phyloP scores from a whole-genome alignment of 2,888 invertebrate species.

The Ganaspis brasiliensis region DNA sequence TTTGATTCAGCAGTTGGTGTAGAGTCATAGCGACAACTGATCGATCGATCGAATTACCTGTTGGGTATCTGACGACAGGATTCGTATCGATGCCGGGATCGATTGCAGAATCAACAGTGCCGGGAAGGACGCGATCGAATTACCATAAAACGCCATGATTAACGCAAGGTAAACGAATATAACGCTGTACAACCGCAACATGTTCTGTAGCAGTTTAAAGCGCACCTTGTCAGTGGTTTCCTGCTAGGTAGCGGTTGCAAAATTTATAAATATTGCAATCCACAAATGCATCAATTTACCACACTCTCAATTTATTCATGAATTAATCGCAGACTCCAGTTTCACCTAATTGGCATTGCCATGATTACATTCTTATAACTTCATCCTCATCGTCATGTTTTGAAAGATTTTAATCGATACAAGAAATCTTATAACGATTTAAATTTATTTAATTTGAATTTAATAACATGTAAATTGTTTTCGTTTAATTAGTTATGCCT shows the following conservation, averaged over 20 bases:
- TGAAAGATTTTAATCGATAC: too few species aligned
- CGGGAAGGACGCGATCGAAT: constrained; percentile 71
- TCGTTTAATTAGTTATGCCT: too few species aligned
- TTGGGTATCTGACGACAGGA: constrained; percentile 58
- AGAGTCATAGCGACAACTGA: constrained; percentile 58
- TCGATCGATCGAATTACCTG: constrained; percentile 63
- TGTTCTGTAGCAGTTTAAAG: constrained; percentile 76
- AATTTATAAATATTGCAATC: constrained; percentile 9
- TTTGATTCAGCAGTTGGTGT: constrained; percentile 19
- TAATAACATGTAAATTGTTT: too few species aligned
- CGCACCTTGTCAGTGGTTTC: constrained; percentile 69
- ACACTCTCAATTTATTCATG: not conserved
- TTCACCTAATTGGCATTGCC: not conserved
- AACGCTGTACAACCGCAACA: constrained; percentile 77
- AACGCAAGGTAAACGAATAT: constrained; percentile 80
- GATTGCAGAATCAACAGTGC: constrained; percentile 74
- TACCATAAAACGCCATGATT: constrained; percentile 80
- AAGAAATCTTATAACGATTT: too few species aligned
- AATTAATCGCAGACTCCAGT: not conserved
- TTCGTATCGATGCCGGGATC: constrained; percentile 76
- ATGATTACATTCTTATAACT: too few species aligned
- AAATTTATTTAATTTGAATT: too few species aligned
- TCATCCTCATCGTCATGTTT: too few species aligned
- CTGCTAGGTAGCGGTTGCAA: constrained; percentile 59
- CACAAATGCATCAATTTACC: constrained; percentile 11